Conservation (phyloP, 2,888 invertebrate genomes). For the Invenusta paracnida region DNA sequence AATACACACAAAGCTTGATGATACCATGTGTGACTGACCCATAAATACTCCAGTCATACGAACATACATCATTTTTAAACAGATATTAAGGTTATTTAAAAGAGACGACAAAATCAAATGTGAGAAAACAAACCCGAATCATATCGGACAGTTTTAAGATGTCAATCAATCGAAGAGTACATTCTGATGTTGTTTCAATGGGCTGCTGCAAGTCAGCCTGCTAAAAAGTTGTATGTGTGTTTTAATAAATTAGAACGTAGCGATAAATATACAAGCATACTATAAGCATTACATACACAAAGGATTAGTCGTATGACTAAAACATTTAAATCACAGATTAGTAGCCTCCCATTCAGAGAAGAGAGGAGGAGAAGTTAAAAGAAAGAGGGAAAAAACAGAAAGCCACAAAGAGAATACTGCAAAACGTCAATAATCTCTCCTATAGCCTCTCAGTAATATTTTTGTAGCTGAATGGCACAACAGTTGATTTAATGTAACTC, state of each 20-base stretch:
- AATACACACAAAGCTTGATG: neutral
- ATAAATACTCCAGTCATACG: neutral
- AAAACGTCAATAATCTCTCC: too few species aligned
- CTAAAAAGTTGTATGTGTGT: neutral
- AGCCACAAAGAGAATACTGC: too few species aligned
- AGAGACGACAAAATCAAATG: too few species aligned
- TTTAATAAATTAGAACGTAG: neutral
- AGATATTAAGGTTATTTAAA: neutral
- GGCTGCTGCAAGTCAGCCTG: neutral
- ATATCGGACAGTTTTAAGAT: neutral
- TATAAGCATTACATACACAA: slow-evolving; percentile 21
- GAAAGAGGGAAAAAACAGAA: neutral
- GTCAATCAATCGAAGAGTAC: neutral
- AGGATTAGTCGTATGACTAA: neutral
- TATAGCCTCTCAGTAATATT: too few species aligned
- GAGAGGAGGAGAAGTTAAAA: neutral
- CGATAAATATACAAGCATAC: slow-evolving; percentile 21
- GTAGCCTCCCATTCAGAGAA: neutral
- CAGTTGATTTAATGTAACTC: too few species aligned
- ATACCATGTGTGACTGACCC: neutral
- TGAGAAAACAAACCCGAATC: too few species aligned
- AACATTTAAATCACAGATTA: slow-evolving; percentile 7
- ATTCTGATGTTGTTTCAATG: too few species aligned
- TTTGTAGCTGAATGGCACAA: too few species aligned
- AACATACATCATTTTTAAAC: neutral